These are phyloP conservation scores for Xiphydria camelus DNA, from an alignment of 2,888 invertebrate genomes.

Conservation along the genomic window DNA sequence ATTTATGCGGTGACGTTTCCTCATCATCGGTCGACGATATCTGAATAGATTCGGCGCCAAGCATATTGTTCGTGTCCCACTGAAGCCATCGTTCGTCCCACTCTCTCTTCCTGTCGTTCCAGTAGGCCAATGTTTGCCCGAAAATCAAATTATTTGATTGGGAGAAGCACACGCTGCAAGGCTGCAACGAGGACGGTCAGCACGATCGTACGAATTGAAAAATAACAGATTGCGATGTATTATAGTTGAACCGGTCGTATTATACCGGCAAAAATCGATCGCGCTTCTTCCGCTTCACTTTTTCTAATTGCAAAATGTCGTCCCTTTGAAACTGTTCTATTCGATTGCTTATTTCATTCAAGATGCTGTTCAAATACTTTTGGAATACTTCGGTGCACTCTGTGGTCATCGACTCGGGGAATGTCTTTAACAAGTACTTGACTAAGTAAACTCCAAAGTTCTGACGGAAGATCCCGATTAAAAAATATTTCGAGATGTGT, in stretches of 20 bases:
- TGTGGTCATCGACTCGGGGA: slow-evolving; percentile 27
- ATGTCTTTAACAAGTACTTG: slow-evolving; percentile 30
- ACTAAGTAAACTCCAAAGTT: slow-evolving; percentile 30
- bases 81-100: slow-evolving; percentile 30
- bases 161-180: too few relatives aligned
- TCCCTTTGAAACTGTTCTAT: slow-evolving; percentile 33
- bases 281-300: too few relatives aligned
- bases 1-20: slow-evolving; percentile 11
- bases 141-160: slow-evolving; percentile 28
- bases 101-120: slow-evolving; percentile 30
- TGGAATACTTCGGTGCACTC: slow-evolving; percentile 24
- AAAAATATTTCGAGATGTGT: neutral
- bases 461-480: slow-evolving; percentile 17
- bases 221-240: too few relatives aligned
- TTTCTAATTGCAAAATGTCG: slow-evolving; percentile 18
- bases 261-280: too few relatives aligned
- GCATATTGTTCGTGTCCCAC: slow-evolving; percentile 22
- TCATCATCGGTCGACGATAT: slow-evolving; percentile 27
- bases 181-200: too few relatives aligned
- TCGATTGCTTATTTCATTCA: slow-evolving; percentile 26
- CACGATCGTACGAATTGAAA: too few relatives aligned
- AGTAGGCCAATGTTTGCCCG: slow-evolving; percentile 30
- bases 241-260: too few relatives aligned
- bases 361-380: slow-evolving; percentile 33
- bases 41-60: neutral